These are phyloP conservation scores for Callimorpha dominula DNA, from an alignment of 2,888 invertebrate species.

Conservation along the genomic window DNA sequence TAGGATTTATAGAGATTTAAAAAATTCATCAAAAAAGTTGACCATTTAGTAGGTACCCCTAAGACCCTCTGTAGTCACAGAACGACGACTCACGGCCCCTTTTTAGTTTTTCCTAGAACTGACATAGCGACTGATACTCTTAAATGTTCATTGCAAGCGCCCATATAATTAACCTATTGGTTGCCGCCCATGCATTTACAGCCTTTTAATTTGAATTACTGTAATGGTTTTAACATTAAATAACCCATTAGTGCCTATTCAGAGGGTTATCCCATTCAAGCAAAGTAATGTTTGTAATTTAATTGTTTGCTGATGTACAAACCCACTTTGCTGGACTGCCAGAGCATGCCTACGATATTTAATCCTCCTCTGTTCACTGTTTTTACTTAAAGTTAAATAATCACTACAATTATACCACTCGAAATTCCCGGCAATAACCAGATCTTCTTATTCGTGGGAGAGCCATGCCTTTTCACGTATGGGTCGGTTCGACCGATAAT, in stretches of 20 bases:
- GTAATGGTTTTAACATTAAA: not conserved
- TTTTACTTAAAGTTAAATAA: not conserved
- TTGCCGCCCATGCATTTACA: not conserved
- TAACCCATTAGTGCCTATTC: not conserved
- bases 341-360: not conserved
- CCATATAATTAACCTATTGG: not conserved
- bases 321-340: not conserved
- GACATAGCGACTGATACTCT: not conserved
- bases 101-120: too few relatives aligned
- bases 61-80: not conserved
- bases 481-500: too few relatives aligned
- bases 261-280: not conserved
- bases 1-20: not conserved
- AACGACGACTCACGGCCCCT: not conserved
- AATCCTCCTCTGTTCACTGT: not conserved
- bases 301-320: not conserved
- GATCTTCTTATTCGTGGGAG: too few relatives aligned
- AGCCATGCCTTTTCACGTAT: too few relatives aligned
- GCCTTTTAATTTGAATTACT: not conserved
- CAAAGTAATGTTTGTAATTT: not conserved
- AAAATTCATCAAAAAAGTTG: not conserved
- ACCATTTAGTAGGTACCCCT: not conserved
- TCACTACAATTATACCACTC: too few relatives aligned
- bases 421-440: too few relatives aligned
- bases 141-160: not conserved